Evolutionary conservation across 2,888 invertebrate genomes (phyloP).

Genomic region (Diplazon laetatorius): DNA sequence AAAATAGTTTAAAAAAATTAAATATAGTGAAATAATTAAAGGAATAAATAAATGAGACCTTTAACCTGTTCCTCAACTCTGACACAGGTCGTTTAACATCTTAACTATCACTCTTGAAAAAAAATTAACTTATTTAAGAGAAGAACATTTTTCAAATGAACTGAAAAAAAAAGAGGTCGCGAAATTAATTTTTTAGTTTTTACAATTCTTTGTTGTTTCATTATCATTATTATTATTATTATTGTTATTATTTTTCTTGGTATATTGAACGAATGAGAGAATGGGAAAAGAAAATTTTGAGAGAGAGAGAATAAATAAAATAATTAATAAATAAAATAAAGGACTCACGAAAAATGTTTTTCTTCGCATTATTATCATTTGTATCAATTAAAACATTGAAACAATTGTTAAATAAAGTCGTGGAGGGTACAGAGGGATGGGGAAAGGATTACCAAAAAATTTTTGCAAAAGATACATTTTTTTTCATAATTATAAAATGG

Average conservation of each 20-base stretch:
- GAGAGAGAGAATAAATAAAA: too few relatives aligned
- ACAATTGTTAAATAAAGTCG: constrained; percentile 29
- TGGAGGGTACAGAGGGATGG: neutral
- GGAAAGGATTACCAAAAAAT: neutral
- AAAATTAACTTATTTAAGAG: too few relatives aligned
- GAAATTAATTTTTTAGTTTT: constrained; percentile 17
- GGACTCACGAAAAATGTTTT: constrained; percentile 61
- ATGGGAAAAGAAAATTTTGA: too few relatives aligned
- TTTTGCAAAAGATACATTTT: too few relatives aligned
- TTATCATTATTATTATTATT: constrained; percentile 2
- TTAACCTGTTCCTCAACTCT: neutral
- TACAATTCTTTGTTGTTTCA: neutral
- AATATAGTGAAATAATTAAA: neutral
- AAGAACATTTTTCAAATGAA: too few relatives aligned
- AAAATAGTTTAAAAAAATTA: neutral
- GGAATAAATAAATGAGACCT: neutral
- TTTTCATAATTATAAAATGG: too few relatives aligned
- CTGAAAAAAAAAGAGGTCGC: neutral
- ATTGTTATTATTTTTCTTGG: too few relatives aligned
- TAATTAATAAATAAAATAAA: too few relatives aligned
- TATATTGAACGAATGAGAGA: too few relatives aligned
- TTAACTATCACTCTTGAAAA: neutral
- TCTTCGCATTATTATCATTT: too few relatives aligned
- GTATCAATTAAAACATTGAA: constrained; percentile 39
- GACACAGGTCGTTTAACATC: neutral